These are phyloP conservation scores for Gymnobelideus leadbeateri DNA, from an alignment of 2,113 vertebrate genomes.

Conservation along the genomic window DNA sequence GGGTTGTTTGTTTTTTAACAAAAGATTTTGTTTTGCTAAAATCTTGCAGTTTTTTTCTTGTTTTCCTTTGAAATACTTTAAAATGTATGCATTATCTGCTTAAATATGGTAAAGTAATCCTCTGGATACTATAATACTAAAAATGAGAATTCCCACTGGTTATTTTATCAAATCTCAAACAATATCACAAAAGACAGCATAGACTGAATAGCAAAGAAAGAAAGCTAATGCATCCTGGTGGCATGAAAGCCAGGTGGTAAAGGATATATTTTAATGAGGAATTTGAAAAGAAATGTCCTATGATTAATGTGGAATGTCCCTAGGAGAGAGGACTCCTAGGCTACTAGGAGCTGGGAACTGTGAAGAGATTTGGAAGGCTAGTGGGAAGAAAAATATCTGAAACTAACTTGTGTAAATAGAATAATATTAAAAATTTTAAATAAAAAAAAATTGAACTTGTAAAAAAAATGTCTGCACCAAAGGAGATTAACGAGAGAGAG, in stretches of 20 bases:
- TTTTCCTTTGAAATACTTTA: conserved; percentile 55
- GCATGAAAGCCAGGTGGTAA: background rate
- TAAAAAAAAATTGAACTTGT: background rate
- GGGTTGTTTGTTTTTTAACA: conserved; percentile 52
- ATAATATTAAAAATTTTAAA: background rate
- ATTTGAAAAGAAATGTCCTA: conserved; percentile 20
- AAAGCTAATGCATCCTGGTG: conserved; percentile 23
- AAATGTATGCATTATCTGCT: conserved; percentile 55
- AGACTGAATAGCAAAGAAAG: conserved; percentile 22
- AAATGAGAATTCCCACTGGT: conserved; percentile 6
- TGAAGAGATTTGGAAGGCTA: background rate
- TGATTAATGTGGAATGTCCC: background rate
- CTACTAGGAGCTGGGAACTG: background rate
- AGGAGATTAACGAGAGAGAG: background rate
- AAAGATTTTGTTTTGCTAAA: conserved; percentile 65
- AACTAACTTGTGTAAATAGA: conserved; percentile 8
- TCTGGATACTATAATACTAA: conserved; percentile 40
- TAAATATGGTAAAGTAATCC: conserved; percentile 44
- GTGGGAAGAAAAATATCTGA: background rate
- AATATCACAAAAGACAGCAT: conserved; percentile 51
- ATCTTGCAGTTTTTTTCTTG: conserved; percentile 54
- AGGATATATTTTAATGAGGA: conserved; percentile 25
- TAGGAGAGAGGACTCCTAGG: background rate
- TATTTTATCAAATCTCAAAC: conserved; percentile 25
- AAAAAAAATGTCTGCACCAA: conserved; percentile 18